Evolutionary conservation across 2,888 invertebrate species (phyloP), one percentile per base, ranked within the genome.

Genomic region (Holacanthella duospinosa): DNA sequence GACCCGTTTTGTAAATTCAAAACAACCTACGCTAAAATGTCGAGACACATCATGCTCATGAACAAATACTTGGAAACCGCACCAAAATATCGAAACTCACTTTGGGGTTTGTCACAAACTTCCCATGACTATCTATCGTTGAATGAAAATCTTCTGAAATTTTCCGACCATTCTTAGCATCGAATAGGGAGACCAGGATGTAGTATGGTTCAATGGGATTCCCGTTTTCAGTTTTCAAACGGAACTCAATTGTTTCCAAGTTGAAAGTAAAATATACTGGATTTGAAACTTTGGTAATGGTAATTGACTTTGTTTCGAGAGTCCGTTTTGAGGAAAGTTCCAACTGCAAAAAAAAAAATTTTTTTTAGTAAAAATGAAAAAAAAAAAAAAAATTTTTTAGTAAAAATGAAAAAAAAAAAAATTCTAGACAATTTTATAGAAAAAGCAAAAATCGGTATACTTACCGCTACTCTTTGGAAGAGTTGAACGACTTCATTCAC

Each of bases 131-230:
- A 55, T 71, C 69, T n/a, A 71, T 69, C 2, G 68, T 67, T 6
- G 91, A 90, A 77, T 92, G 87, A 79, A 94, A 94, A 78, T 92
- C 93, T 77, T 95, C 95, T 1, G 93, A 89, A 68, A 96, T 80
- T 79, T 95, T 95, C 75, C 85, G 84, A 43, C 88, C 88, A 70
- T 85, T 86, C 75, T 87, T 86, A 4, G 88, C 89, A 80, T 97
- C 96, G 78, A 90, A 97, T 53, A 97, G 79, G 63, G 92, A 87
- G 71, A 97, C 78, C 57, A 88, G 86, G 25, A 94, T 87, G 75
- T 89, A 89, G 79, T 96, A 96, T 0, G 97, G 96, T 77, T 97
- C 97, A 61, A 96, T 87, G 80, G 84, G 69, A 56, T 58, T 60
- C 1, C 70, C 68, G n/a, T 63, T 60, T 65, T 73, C 73, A 16